Percentiles rank a stretch among this genome's conserved stretches.
Evolutionary conservation across 2,113 vertebrate species (phyloP).

Genomic region (Salvelinus fontinalis): DNA sequence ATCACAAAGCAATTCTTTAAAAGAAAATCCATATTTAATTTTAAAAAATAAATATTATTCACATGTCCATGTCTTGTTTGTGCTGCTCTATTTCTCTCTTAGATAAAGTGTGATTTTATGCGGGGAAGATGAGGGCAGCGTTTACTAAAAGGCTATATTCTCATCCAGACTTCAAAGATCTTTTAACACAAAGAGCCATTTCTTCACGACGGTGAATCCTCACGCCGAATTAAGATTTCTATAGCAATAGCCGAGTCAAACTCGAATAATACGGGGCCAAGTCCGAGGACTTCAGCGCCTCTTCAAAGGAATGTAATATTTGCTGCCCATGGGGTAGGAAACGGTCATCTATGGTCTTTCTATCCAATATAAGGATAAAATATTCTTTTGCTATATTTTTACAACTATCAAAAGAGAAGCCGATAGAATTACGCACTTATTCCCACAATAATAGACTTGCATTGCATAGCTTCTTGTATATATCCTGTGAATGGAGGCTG

Average conservation of each 20-base stretch:
- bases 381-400: slow-evolving; percentile 68
- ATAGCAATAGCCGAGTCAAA: slow-evolving; percentile 98
- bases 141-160: slow-evolving; percentile 89
- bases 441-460: slow-evolving; percentile 54
- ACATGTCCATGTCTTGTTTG: slow-evolving; percentile 5
- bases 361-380: slow-evolving; percentile 60
- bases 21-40: not conserved
- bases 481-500: not conserved
- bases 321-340: slow-evolving; percentile 79
- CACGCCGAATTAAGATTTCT: slow-evolving; percentile 99
- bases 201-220: slow-evolving; percentile 98
- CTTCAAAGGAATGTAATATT: slow-evolving; percentile 97
- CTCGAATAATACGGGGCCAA: slow-evolving; percentile 94
- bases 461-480: not conserved
- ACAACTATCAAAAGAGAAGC: slow-evolving; percentile 69
- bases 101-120: slow-evolving; percentile 82
- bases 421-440: slow-evolving; percentile 27
- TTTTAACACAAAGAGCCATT: slow-evolving; percentile 91
- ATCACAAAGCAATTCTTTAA: not conserved
- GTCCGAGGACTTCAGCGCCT: slow-evolving; percentile 86
- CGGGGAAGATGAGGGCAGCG: slow-evolving; percentile 85
- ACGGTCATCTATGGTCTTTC: slow-evolving; percentile 74
- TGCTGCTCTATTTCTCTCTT: slow-evolving; percentile 62
- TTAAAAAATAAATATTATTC: not conserved
- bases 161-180: slow-evolving; percentile 95